These are phyloP conservation scores for Lagria hirta DNA, from an alignment of 2,888 invertebrate species.

Conservation along the genomic window DNA sequence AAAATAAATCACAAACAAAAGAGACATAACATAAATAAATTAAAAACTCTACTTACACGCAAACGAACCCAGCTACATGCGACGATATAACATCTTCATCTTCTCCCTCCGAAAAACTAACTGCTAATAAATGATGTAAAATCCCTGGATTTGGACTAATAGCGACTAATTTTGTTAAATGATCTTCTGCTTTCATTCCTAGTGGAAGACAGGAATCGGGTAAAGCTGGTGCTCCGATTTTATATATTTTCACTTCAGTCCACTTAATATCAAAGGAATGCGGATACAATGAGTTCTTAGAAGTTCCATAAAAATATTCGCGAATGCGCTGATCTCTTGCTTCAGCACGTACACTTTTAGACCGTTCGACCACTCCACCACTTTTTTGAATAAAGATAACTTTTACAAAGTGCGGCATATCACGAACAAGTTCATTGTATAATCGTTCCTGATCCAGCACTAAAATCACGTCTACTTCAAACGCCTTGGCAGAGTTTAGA, in stretches of 20 bases:
- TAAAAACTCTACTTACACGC: slow-evolving; percentile 73
- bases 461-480: slow-evolving; percentile 93
- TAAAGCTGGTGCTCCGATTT: slow-evolving; percentile 90
- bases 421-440: slow-evolving; percentile 89
- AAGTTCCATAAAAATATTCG: slow-evolving; percentile 95
- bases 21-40: background rate
- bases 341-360: slow-evolving; percentile 70
- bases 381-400: slow-evolving; percentile 75
- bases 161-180: slow-evolving; percentile 83
- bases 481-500: slow-evolving; percentile 86
- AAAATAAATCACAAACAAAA: no score
- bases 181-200: slow-evolving; percentile 92
- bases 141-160: slow-evolving; percentile 76
- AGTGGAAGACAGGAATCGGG: slow-evolving; percentile 96
- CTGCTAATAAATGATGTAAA: slow-evolving; percentile 84
- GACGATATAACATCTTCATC: slow-evolving; percentile 85
- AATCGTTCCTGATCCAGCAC: slow-evolving; percentile 95
- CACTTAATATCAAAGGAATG: slow-evolving; percentile 94
- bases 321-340: slow-evolving; percentile 77
- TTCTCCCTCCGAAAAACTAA: slow-evolving; percentile 80
- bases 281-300: slow-evolving; percentile 72
- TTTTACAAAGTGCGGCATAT: slow-evolving; percentile 92
- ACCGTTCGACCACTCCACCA: slow-evolving; percentile 93
- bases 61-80: slow-evolving; percentile 88
- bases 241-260: slow-evolving; percentile 85